Conservation (phyloP, 2,797 vertebrate genomes). For the Podarcis lilfordi region DNA sequence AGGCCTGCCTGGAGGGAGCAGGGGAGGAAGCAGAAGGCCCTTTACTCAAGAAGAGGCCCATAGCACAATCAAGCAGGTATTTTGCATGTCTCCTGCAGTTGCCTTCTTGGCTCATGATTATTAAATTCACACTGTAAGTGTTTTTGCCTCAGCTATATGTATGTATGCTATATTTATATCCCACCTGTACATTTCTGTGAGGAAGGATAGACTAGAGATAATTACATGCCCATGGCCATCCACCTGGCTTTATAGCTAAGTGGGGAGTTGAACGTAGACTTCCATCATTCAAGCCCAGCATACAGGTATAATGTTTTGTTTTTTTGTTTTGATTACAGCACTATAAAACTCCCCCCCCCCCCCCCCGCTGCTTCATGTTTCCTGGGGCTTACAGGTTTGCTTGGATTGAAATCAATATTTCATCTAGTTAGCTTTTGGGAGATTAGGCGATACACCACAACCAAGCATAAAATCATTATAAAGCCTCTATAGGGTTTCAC, state of each 20-base stretch:
- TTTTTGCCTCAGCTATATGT: background rate
- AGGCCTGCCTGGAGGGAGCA: too few relatives aligned
- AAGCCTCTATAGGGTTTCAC: slow-evolving; percentile 61
- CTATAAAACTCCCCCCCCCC: slow-evolving; percentile 19
- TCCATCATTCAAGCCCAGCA: background rate
- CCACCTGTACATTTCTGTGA: background rate
- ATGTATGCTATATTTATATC: background rate
- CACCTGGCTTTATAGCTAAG: background rate
- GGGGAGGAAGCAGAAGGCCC: too few relatives aligned
- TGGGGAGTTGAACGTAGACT: background rate
- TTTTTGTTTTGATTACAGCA: slow-evolving; percentile 58
- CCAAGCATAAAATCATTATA: slow-evolving; percentile 66
- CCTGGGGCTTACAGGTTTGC: slow-evolving; percentile 60
- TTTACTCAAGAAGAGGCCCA: too few relatives aligned
- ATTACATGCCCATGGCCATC: background rate
- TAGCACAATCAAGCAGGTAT: too few relatives aligned
- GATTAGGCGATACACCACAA: slow-evolving; percentile 52
- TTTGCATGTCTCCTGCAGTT: too few relatives aligned
- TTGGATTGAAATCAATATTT: slow-evolving; percentile 70
- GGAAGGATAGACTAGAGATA: background rate
- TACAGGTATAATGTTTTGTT: slow-evolving; percentile 26
- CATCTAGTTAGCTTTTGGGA: slow-evolving; percentile 65
- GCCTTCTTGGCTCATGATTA: too few relatives aligned
- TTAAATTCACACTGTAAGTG: too few relatives aligned
- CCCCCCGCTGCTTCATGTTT: slow-evolving; percentile 64